phyloP scores from a whole-genome alignment of 2,113 vertebrate genomes.

The Nothocercus nigrocapillus region DNA sequence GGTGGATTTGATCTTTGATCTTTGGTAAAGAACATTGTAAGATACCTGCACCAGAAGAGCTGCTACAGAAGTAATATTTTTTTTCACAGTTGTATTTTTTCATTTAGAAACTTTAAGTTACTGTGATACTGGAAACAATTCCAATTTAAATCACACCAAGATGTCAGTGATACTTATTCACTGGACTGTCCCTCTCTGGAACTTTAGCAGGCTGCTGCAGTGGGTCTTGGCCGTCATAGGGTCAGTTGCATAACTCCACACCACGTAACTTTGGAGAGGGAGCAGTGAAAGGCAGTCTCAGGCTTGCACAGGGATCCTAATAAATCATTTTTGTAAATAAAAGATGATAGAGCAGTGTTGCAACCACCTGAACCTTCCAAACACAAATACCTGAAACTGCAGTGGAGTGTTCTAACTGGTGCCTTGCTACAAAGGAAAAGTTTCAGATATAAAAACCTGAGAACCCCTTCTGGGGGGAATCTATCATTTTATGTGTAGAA shows the following conservation, averaged over 20 bases:
- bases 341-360: background rate
- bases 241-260: background rate
- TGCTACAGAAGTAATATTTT: background rate
- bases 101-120: background rate
- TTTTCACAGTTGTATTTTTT: background rate
- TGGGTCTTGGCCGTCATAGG: background rate
- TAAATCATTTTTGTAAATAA: background rate
- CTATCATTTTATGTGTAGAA: background rate
- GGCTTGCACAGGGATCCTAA: background rate
- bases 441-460: background rate
- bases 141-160: background rate
- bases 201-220: background rate
- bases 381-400: background rate
- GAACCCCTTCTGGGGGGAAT: background rate
- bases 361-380: background rate
- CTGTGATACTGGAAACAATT: background rate
- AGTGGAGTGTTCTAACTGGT: background rate
- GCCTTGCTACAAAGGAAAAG: background rate
- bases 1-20: background rate
- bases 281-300: background rate
- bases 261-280: background rate
- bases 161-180: background rate
- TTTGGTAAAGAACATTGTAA: background rate
- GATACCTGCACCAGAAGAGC: background rate
- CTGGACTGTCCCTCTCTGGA: background rate